Base-by-base conservation (phyloP, 1,140 invertebrate genomes). In the Hyposmocoma kahamanoa region DNA sequence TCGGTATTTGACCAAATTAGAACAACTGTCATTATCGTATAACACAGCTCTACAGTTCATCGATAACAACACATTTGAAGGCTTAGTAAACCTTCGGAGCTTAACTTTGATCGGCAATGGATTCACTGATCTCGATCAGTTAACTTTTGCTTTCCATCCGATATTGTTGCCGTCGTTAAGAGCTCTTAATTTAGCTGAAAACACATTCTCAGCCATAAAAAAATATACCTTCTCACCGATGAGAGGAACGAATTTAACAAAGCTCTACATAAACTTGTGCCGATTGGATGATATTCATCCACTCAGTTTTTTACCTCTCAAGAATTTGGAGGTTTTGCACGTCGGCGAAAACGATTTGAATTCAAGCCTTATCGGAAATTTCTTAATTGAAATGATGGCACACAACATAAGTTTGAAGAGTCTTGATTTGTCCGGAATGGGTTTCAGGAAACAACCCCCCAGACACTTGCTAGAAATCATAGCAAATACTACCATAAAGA, bases 331-430 rank as follows among this genome's bases (percentile, higher is more conserved):
- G 53, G 62, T 70, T 20, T 55, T 90, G 10, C 62, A 73, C 20
- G 61, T 90, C 6, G 84, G 87, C 3, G 86, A 88, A 52, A 88
- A 88, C 53, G 79, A 77, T 46, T 69, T 89, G n/a, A 82, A 86
- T 56, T 51, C 75, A 3, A 50, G 67, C 4, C 62, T 73, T 20
- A 72, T 90, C 28, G 68, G 64, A 15, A 52, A 85, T 5, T 62
- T 89, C 36, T 51, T 90, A 22, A 49, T 69, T 17, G 60, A 51
- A 39, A 73, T 82, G 62, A 56, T 69, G 34, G 38, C 69, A 13
- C 41, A 60, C 36, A 47, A 63, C n/a, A 83, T 88, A 18, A 79
- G 76, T 47, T 64, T 89, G 10, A 64, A 74, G 9, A 48, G 62
- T 34, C 47, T 90, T 0, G 82, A 87, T 63, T 49, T 90, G 26